A percentile compares a stretch with the other conserved stretches of the same genome.
phyloP scores from a whole-genome alignment of 2,888 invertebrate genomes.

The Calephelis perditalis region DNA sequence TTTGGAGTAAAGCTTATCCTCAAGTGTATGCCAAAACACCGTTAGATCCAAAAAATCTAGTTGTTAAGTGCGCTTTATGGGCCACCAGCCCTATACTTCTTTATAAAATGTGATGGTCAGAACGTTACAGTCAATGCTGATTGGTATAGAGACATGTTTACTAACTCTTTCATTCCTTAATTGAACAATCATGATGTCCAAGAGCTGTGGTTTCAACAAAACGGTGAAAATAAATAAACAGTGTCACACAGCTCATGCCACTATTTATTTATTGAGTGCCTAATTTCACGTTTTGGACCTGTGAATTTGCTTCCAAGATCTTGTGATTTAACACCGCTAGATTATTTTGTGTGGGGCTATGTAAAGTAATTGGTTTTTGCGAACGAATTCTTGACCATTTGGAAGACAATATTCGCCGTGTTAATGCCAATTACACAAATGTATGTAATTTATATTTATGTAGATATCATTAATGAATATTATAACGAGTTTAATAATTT shows the following conservation, averaged over 20 bases:
- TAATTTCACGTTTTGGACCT: constrained; percentile 7
- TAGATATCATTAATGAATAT: too few species aligned
- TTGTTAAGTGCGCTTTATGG: not conserved
- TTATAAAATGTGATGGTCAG: constrained; percentile 38
- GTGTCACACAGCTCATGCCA: constrained; percentile 35
- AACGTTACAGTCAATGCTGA: constrained; percentile 34
- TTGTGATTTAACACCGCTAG: constrained; percentile 17
- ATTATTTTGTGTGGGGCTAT: constrained; percentile 28
- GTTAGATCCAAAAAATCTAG: too few species aligned
- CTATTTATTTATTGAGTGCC: constrained; percentile 33
- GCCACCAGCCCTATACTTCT: constrained; percentile 32
- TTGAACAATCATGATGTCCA: constrained; percentile 29
- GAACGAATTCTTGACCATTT: constrained; percentile 31
- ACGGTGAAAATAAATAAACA: constrained; percentile 13
- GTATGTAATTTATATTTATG: too few species aligned
- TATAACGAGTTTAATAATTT: too few species aligned
- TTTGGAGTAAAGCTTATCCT: not conserved
- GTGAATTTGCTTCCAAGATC: constrained; percentile 5
- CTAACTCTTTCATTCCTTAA: constrained; percentile 33
- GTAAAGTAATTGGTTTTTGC: constrained; percentile 28
- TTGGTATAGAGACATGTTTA: constrained; percentile 31
- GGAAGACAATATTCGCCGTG: constrained; percentile 28
- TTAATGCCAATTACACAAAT: not conserved
- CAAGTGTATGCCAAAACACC: too few species aligned
- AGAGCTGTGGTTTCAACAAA: constrained; percentile 34